These are phyloP conservation scores for Lipotes vexillifer DNA, from an alignment of 2,113 vertebrate genomes.

Conservation along the genomic window DNA sequence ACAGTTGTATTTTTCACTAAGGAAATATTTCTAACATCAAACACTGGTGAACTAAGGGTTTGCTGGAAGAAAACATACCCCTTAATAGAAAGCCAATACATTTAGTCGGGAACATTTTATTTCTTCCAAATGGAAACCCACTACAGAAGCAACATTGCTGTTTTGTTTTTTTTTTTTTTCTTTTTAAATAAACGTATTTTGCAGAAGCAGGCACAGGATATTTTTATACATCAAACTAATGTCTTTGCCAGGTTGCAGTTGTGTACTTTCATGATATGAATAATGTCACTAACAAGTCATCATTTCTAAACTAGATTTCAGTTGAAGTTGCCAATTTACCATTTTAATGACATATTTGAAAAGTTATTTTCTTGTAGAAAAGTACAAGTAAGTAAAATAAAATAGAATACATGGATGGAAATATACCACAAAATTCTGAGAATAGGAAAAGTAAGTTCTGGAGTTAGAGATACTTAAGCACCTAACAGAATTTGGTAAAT, in stretches of 20 bases:
- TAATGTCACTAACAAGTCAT: neutral
- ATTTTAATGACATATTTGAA: neutral
- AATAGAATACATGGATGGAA: neutral
- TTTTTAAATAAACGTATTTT: neutral
- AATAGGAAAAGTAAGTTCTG: neutral
- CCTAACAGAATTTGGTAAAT: neutral
- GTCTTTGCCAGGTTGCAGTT: neutral
- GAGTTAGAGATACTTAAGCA: neutral
- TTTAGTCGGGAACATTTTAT: neutral
- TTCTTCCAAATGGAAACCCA: slow-evolving; percentile 48
- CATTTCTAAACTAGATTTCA: slow-evolving; percentile 20
- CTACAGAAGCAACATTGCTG: neutral
- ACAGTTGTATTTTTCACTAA: neutral
- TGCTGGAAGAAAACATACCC: neutral
- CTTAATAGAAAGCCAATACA: neutral
- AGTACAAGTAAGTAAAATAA: neutral
- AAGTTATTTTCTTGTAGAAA: neutral
- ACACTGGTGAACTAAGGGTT: neutral
- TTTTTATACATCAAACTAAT: slow-evolving; percentile 19
- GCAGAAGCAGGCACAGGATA: slow-evolving; percentile 21
- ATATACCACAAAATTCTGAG: neutral
- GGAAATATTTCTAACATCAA: neutral
- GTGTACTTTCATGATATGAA: neutral
- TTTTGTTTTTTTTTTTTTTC: neutral
- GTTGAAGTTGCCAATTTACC: neutral